phyloP scores from a whole-genome alignment of 2,113 vertebrate species.

The Cyrtonyx montezumae region DNA sequence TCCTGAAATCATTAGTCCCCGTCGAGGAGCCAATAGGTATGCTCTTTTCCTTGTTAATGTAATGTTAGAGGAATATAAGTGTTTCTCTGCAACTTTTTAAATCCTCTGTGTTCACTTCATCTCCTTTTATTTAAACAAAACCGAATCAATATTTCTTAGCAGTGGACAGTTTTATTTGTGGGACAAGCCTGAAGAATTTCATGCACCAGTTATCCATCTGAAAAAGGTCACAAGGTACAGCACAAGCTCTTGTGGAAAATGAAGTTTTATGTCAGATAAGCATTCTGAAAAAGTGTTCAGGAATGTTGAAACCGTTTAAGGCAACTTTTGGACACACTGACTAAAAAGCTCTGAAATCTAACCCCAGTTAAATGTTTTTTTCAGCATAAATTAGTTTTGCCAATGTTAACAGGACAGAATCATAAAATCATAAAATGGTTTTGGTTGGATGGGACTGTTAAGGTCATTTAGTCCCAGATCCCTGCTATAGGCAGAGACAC shows the following conservation, averaged over 20 bases:
- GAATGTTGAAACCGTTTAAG: background rate
- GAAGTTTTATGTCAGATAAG: background rate
- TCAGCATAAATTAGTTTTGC: background rate
- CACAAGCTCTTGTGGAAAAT: background rate
- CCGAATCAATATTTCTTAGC: background rate
- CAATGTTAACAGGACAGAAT: background rate
- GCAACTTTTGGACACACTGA: background rate
- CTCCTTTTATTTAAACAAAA: background rate
- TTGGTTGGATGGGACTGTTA: too few relatives aligned
- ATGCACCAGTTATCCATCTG: background rate
- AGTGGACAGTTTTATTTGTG: background rate
- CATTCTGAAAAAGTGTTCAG: background rate
- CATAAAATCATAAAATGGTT: too few relatives aligned
- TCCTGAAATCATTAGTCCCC: constrained; percentile 90
- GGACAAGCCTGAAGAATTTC: background rate
- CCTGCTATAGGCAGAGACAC: too few relatives aligned
- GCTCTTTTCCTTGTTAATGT: background rate
- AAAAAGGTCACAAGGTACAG: background rate
- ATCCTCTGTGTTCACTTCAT: background rate
- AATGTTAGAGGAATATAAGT: background rate
- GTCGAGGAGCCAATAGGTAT: constrained; percentile 91
- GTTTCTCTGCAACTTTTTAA: background rate
- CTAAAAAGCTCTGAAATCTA: background rate
- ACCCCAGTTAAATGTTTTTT: background rate
- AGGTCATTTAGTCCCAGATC: too few relatives aligned